A percentile compares a stretch with the other conserved stretches of the same genome.
Evolutionary conservation across 2,113 vertebrate genomes (phyloP).

Genomic region (Scomber japonicus): DNA sequence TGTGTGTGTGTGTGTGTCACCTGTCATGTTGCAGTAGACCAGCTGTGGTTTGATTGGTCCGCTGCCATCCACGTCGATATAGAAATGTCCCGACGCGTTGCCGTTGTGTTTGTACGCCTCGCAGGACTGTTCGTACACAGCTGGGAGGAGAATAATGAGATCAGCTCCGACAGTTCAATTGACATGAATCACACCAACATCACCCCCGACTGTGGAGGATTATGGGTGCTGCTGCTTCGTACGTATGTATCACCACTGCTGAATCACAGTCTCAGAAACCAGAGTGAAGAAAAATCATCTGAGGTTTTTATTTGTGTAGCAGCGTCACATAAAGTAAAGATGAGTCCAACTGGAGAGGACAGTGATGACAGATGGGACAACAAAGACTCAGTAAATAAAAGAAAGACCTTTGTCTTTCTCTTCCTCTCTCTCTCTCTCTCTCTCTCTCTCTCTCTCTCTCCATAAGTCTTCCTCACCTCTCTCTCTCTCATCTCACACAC

Average conservation of each 20-base stretch:
- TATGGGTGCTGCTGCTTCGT: background rate
- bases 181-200: constrained; percentile 15
- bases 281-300: background rate
- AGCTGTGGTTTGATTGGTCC: constrained; percentile 86
- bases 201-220: constrained; percentile 4
- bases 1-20: constrained; percentile 35
- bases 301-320: constrained; percentile 1
- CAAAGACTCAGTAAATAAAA: background rate
- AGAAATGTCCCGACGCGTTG: constrained; percentile 87
- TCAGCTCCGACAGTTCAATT: background rate
- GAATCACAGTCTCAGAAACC: background rate
- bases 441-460: constrained; percentile 6
- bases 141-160: constrained; percentile 39
- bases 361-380: constrained; percentile 11
- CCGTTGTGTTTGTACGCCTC: constrained; percentile 91
- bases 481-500: background rate
- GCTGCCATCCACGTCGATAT: constrained; percentile 91
- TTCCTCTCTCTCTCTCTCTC: constrained; percentile 2
- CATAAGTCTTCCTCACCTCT: constrained; percentile 1
- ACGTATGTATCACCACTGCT: background rate
- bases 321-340: background rate
- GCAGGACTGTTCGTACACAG: constrained; percentile 89
- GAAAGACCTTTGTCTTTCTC: constrained; percentile 29
- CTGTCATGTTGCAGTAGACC: constrained; percentile 91
- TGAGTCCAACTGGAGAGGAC: background rate